These are phyloP conservation scores for Girardinus metallicus DNA, from an alignment of 2,797 vertebrate genomes.

Conservation along the genomic window DNA sequence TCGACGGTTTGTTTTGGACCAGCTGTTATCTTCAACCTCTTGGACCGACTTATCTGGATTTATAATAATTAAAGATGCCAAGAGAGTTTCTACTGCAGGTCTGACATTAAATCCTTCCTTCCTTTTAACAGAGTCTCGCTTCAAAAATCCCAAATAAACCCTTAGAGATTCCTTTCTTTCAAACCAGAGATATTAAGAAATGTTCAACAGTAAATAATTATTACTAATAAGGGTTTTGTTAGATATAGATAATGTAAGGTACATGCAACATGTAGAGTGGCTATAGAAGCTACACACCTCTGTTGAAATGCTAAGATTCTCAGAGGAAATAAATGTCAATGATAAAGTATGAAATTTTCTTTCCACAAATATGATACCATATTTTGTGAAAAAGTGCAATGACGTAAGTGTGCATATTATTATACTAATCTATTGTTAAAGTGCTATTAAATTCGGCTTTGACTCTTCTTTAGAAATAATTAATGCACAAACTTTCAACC, in stretches of 20 bases:
- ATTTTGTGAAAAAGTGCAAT: background rate
- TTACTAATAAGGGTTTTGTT: background rate
- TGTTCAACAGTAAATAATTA: background rate
- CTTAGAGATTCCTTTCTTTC: background rate
- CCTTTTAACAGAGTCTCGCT: background rate
- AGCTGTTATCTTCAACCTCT: background rate
- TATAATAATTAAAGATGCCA: background rate
- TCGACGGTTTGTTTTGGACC: background rate
- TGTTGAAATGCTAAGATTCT: background rate
- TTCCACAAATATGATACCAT: too few relatives aligned
- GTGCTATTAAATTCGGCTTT: background rate
- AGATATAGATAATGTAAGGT: background rate
- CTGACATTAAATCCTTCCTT: background rate
- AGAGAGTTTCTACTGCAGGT: background rate
- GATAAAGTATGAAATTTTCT: background rate
- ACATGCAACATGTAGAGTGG: background rate
- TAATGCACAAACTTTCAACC: background rate
- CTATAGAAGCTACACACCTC: background rate
- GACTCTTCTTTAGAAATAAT: background rate
- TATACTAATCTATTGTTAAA: background rate
- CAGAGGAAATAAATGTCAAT: background rate
- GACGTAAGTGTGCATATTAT: background rate
- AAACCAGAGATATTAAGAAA: background rate
- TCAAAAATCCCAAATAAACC: background rate
- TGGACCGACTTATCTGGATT: background rate